Conservation (phyloP, 37 sponge, comb jelly and placozoan species). For the Oscarella lobularis region DNA sequence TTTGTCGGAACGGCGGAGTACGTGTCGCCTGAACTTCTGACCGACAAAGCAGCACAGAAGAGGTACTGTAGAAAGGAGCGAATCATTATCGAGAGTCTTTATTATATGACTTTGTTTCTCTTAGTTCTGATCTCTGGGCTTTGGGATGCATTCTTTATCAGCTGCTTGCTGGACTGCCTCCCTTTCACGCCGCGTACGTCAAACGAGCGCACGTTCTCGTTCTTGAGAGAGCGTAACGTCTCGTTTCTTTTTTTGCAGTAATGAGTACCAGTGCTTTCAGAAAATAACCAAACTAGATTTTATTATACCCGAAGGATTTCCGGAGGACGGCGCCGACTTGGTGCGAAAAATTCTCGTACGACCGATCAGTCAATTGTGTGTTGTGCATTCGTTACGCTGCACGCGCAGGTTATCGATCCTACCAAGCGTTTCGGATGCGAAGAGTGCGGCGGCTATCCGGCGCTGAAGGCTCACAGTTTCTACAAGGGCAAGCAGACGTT, state of each 20-base stretch:
- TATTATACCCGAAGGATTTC: slow-evolving; percentile 74
- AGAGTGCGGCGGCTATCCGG: slow-evolving; percentile 64
- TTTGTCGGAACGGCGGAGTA: slow-evolving; percentile 97
- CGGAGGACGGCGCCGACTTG: slow-evolving; percentile 57
- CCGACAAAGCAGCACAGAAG: slow-evolving; percentile 69
- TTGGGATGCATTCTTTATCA: slow-evolving; percentile 89
- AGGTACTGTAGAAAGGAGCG: slow-evolving; percentile 27
- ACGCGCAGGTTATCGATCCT: slow-evolving; percentile 52
- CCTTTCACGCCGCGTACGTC: slow-evolving; percentile 86
- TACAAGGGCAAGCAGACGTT: slow-evolving; percentile 24
- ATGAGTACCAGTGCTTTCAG: slow-evolving; percentile 93
- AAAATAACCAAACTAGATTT: slow-evolving; percentile 82
- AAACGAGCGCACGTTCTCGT: background rate
- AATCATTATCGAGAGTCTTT: background rate
- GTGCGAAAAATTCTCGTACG: slow-evolving; percentile 63
- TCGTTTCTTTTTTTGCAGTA: slow-evolving; percentile 19
- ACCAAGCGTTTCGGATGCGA: slow-evolving; percentile 67
- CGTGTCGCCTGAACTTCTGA: slow-evolving; percentile 86
- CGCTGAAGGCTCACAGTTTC: slow-evolving; percentile 62
- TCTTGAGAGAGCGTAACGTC: background rate
- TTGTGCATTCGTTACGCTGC: background rate
- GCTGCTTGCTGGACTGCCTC: slow-evolving; percentile 79
- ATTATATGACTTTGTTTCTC: background rate
- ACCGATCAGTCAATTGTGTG: background rate
- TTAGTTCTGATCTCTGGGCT: slow-evolving; percentile 91